These are phyloP conservation scores for Ceratitis capitata DNA, from an alignment of 1,140 invertebrate species.

Conservation along the genomic window DNA sequence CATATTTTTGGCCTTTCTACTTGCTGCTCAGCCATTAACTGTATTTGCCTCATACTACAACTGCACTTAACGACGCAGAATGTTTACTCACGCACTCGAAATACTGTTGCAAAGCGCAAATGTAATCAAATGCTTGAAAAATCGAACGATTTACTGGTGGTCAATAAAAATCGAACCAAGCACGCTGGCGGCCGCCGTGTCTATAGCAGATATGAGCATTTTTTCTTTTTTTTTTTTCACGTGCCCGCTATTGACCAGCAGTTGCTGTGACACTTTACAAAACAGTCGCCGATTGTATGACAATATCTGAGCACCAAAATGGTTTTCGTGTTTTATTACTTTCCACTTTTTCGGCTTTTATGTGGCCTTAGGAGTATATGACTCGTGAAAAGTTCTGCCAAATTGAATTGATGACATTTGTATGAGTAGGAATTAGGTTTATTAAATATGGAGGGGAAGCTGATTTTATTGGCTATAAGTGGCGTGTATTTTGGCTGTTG, in stretches of 20 bases:
- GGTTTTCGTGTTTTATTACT: conserved; percentile 24
- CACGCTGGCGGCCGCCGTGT: no score
- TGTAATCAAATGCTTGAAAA: conserved; percentile 22
- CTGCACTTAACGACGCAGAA: background rate
- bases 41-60: background rate
- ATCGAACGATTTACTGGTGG: background rate
- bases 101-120: background rate
- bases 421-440: background rate
- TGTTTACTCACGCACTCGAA: conserved; percentile 28
- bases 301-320: background rate
- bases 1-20: background rate
- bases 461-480: background rate
- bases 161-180: no score
- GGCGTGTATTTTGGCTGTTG: no score
- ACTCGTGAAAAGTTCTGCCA: conserved; percentile 11
- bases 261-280: background rate
- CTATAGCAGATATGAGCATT: background rate
- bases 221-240: background rate
- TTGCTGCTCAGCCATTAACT: background rate
- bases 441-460: background rate
- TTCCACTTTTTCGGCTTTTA: conserved; percentile 3
- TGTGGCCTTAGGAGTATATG: background rate
- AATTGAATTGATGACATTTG: conserved; percentile 22
- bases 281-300: background rate
- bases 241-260: background rate